Percentiles rank a stretch among this genome's conserved stretches.
Evolutionary conservation across 2,888 invertebrate genomes (phyloP).

Genomic region (Agriopis aurantiaria): DNA sequence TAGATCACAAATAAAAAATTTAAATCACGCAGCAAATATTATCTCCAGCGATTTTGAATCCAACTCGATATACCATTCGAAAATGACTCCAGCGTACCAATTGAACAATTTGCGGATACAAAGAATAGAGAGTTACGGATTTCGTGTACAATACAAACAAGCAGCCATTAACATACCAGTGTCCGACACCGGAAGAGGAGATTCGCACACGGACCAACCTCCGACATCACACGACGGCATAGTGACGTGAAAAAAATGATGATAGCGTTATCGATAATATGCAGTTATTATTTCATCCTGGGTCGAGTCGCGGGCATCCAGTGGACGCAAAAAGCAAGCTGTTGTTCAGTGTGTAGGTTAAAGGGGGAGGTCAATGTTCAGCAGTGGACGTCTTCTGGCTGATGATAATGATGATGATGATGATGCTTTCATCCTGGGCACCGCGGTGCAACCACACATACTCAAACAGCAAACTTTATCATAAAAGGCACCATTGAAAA

Average conservation of each 20-base stretch:
- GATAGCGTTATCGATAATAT: slow-evolving; percentile 11
- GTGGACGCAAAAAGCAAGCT: no score
- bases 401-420: no score
- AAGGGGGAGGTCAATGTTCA: no score
- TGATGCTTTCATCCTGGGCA: not conserved
- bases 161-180: slow-evolving; percentile 67
- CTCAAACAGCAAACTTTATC: no score
- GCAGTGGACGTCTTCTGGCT: no score
- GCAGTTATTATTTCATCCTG: no score
- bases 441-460: no score
- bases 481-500: no score
- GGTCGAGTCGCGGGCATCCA: no score
- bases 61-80: not conserved
- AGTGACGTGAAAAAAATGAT: slow-evolving; percentile 56
- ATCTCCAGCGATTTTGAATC: not conserved
- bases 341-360: no score
- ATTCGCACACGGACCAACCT: slow-evolving; percentile 76
- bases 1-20: no score
- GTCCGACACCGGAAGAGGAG: slow-evolving; percentile 77
- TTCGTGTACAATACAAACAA: slow-evolving; percentile 66
- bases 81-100: not conserved
- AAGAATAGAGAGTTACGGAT: slow-evolving; percentile 34
- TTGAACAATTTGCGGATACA: slow-evolving; percentile 1
- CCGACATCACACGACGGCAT: slow-evolving; percentile 79
- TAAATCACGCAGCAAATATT: no score